These are phyloP conservation scores for Sebastes itinus DNA, from an alignment of 2,797 vertebrate genomes.

Conservation along the genomic window DNA sequence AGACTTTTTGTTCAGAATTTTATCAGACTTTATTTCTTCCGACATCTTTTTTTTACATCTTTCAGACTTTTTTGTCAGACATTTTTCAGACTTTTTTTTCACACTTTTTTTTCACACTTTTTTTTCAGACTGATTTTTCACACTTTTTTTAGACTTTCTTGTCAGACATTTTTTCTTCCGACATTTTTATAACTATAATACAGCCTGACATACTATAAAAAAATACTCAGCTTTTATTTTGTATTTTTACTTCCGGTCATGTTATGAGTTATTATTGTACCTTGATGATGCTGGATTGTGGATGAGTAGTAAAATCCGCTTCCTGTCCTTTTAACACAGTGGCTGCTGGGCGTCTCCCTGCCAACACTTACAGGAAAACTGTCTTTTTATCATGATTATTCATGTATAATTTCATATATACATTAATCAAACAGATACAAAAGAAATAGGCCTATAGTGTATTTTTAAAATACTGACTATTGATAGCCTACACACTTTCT, in stretches of 20 bases:
- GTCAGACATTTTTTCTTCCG: no score
- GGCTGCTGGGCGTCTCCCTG: conserved; percentile 76
- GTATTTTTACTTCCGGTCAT: neutral
- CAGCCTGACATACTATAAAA: neutral
- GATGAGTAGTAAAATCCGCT: conserved; percentile 61
- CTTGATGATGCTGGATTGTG: conserved; percentile 23
- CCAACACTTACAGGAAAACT: neutral
- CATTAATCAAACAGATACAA: no score
- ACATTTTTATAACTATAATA: no score
- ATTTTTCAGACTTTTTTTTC: no score
- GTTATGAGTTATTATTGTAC: neutral
- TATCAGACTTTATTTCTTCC: no score
- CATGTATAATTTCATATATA: neutral
- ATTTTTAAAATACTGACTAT: neutral
- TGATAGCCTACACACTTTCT: neutral
- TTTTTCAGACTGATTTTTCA: no score
- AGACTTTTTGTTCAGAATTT: no score
- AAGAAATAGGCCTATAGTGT: no score
- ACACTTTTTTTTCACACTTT: no score
- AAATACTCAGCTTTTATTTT: conserved; percentile 43
- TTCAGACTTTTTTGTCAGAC: no score
- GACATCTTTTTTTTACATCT: no score
- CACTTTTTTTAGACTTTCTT: no score
- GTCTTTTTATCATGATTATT: neutral
- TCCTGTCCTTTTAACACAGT: conserved; percentile 78